phyloP scores from a whole-genome alignment of 2,113 vertebrate species.

The Lepus europaeus region DNA sequence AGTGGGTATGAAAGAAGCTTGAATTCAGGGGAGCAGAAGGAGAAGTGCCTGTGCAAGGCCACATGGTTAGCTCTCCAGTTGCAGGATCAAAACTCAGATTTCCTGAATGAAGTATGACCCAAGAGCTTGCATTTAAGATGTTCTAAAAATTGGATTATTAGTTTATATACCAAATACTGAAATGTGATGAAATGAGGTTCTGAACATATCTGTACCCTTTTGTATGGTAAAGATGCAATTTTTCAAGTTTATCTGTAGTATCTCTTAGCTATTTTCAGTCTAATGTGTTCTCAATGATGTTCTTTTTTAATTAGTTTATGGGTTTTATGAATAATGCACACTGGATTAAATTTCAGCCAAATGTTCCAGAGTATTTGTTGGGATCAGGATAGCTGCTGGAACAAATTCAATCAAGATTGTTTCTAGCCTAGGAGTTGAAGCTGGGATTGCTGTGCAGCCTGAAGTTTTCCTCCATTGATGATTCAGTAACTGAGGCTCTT shows the following conservation, averaged over 20 bases:
- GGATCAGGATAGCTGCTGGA: neutral
- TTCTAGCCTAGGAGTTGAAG: neutral
- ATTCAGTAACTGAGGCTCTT: neutral
- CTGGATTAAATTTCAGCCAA: neutral
- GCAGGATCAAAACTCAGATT: neutral
- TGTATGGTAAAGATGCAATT: neutral
- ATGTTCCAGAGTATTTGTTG: neutral
- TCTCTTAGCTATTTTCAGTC: neutral
- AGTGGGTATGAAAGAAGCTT: neutral
- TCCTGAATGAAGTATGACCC: neutral
- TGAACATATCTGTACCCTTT: neutral
- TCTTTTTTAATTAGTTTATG: neutral
- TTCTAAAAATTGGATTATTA: neutral
- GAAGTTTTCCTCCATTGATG: neutral
- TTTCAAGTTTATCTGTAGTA: neutral
- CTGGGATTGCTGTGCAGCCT: neutral
- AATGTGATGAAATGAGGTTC: neutral
- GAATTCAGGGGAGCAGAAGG: neutral
- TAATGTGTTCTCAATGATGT: neutral
- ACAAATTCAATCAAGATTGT: neutral
- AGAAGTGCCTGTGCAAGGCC: neutral
- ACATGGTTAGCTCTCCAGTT: neutral
- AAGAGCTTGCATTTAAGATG: neutral
- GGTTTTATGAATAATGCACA: neutral
- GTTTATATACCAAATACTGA: neutral